Evolutionary conservation across 2,113 vertebrate species (phyloP).

Genomic region (Podilymbus podiceps): DNA sequence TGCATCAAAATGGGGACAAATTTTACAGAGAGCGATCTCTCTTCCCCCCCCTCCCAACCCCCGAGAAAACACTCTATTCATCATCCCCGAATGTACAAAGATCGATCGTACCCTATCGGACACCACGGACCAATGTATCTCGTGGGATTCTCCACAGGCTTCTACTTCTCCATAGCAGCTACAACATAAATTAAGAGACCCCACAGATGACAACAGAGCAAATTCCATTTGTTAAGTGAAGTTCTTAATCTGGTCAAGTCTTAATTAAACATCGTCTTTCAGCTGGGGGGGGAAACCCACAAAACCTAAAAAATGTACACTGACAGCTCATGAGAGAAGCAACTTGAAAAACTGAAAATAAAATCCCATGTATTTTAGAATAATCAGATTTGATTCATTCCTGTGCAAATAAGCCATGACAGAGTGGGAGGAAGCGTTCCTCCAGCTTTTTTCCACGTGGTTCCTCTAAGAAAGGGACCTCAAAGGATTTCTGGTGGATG

Average conservation of each 20-base stretch:
- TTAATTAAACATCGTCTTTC: background rate
- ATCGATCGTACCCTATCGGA: background rate
- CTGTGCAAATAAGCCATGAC: background rate
- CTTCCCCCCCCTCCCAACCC: too few relatives aligned
- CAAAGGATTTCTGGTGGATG: background rate
- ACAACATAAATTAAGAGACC: background rate
- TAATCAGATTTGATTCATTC: background rate
- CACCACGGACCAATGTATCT: background rate
- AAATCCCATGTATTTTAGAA: background rate
- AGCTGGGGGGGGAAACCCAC: accelerated
- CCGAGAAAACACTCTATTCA: background rate
- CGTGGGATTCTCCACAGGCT: background rate
- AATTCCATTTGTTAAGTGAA: background rate
- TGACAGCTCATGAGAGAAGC: background rate
- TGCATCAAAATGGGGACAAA: background rate
- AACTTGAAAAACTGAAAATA: background rate
- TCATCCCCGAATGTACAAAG: background rate
- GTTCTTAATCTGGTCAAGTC: background rate
- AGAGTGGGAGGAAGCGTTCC: background rate
- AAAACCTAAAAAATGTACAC: background rate
- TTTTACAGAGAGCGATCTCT: background rate
- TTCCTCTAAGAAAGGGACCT: background rate
- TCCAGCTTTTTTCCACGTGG: slow-evolving; percentile 6
- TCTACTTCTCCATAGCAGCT: background rate
- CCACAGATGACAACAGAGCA: background rate